Evolutionary conservation across 2,888 invertebrate species (phyloP).

Genomic region (Xestia c-nigrum): DNA sequence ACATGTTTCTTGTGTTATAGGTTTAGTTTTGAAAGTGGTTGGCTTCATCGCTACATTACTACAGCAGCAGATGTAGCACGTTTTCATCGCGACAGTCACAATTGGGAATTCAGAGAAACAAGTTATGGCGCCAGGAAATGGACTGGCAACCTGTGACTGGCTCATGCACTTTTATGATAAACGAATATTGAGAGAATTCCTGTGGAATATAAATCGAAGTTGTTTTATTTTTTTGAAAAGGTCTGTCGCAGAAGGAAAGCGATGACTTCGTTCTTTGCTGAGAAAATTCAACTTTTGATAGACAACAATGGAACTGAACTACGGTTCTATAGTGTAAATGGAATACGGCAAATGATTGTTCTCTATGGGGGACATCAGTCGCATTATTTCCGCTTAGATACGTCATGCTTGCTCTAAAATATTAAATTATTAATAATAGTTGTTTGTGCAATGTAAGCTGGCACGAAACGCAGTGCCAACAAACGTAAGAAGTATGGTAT

Average conservation of each 20-base stretch:
- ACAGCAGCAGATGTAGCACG: conserved; percentile 4
- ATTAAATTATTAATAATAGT: too few relatives aligned
- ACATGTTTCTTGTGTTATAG: not conserved
- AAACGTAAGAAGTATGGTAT: conserved; percentile 59
- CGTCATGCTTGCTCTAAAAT: not conserved
- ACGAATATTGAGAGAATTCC: conserved; percentile 38
- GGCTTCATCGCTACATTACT: not conserved
- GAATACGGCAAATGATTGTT: not conserved
- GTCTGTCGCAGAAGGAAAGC: not conserved
- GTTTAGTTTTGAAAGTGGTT: not conserved
- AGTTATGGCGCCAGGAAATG: conserved; percentile 30
- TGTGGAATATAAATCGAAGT: conserved; percentile 30
- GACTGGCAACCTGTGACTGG: conserved; percentile 42
- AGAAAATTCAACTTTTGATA: not conserved
- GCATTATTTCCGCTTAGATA: not conserved
- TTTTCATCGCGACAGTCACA: conserved; percentile 34
- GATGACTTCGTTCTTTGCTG: conserved; percentile 18
- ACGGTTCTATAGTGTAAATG: not conserved
- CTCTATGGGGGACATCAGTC: not conserved
- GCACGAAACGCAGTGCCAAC: conserved; percentile 42
- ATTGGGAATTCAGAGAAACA: conserved; percentile 40
- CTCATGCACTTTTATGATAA: conserved; percentile 39
- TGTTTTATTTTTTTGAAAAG: too few relatives aligned
- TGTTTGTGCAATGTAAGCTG: conserved; percentile 24
- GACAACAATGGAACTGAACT: not conserved